Evolutionary conservation across 2,888 invertebrate species (phyloP).

Genomic region (Synanthedon andrenaeformis): DNA sequence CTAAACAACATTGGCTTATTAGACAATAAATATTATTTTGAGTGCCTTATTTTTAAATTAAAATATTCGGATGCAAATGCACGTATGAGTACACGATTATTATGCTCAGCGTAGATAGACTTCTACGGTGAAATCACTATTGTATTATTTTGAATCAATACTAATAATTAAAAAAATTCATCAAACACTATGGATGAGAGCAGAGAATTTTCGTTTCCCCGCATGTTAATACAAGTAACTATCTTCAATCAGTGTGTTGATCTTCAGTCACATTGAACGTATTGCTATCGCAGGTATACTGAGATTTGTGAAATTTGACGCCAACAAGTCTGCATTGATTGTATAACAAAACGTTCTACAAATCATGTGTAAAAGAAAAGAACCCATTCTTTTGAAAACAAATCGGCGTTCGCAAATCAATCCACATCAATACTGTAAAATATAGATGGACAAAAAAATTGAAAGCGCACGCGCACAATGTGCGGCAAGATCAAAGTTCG

Average conservation of each 20-base stretch:
- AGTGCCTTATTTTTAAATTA: background rate
- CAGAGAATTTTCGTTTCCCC: too few species aligned
- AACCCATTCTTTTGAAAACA: constrained; percentile 27
- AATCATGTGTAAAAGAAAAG: background rate
- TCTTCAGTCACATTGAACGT: too few species aligned
- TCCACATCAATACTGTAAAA: constrained; percentile 32
- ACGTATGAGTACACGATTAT: too few species aligned
- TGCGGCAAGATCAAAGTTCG: constrained; percentile 50
- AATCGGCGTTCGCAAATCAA: constrained; percentile 39
- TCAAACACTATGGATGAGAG: too few species aligned
- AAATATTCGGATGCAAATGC: too few species aligned
- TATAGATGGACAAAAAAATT: constrained; percentile 38
- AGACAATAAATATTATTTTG: background rate
- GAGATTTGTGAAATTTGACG: constrained; percentile 6
- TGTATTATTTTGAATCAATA: too few species aligned
- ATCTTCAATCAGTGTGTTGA: too few species aligned
- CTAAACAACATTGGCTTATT: background rate
- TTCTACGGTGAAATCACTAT: too few species aligned
- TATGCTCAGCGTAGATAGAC: too few species aligned
- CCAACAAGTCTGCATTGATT: constrained; percentile 5
- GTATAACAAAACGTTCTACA: background rate
- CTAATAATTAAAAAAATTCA: too few species aligned
- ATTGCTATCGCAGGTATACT: background rate
- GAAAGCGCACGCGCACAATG: constrained; percentile 56
- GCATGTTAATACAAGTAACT: too few species aligned